Conservation (phyloP, 1,140 invertebrate genomes). For the Zelostemma sp. region DNA sequence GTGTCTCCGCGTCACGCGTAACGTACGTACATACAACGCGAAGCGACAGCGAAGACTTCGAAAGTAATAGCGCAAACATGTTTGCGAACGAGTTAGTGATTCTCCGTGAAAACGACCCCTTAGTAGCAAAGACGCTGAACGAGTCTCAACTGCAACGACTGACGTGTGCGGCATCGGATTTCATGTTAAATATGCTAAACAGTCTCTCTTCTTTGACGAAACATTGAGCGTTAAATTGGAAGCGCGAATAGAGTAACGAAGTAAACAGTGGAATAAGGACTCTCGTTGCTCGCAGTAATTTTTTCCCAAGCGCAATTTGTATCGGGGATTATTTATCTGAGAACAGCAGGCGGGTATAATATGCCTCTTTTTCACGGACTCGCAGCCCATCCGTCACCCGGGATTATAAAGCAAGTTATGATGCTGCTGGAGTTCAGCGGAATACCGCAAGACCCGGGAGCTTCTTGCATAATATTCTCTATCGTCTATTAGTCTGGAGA, state of each 20-base stretch:
- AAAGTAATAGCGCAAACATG: background rate
- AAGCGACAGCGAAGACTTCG: background rate
- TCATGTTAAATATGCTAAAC: background rate
- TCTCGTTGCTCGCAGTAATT: too few species aligned
- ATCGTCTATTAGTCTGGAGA: conserved; percentile 22
- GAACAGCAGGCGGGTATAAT: conserved; percentile 11
- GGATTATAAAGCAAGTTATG: conserved; percentile 28
- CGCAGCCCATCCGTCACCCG: conserved; percentile 13
- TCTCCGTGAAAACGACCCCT: background rate
- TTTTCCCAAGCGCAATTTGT: too few species aligned
- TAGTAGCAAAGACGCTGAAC: background rate
- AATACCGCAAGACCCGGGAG: conserved; percentile 14
- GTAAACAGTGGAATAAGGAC: too few species aligned
- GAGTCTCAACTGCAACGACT: too few species aligned
- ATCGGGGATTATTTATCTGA: conserved; percentile 5
- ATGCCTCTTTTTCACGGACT: too few species aligned
- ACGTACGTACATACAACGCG: background rate
- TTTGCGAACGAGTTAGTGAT: conserved; percentile 1
- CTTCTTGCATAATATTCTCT: conserved; percentile 18
- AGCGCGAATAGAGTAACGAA: background rate
- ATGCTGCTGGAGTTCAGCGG: conserved; percentile 23
- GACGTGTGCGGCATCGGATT: too few species aligned
- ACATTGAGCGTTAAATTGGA: background rate
- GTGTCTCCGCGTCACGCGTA: background rate
- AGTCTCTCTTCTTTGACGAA: background rate